Percentiles rank a stretch among this genome's conserved stretches.
These are phyloP conservation scores for Drosophila nasuta DNA, from an alignment of 1,140 invertebrate species.

Conservation along the genomic window DNA sequence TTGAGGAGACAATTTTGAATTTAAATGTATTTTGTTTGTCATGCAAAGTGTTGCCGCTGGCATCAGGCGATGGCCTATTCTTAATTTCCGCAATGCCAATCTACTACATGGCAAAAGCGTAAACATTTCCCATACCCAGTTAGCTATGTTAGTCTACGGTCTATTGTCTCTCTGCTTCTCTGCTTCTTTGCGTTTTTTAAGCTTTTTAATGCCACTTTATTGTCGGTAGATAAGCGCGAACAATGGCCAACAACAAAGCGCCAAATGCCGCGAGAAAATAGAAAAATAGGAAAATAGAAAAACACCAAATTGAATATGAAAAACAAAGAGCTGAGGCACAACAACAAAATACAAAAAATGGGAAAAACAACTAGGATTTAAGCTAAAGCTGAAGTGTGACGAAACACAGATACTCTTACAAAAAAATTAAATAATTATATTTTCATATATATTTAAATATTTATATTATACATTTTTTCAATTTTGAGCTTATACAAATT, in stretches of 20 bases:
- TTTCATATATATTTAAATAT: too few species aligned
- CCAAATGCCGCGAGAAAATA: constrained; percentile 42
- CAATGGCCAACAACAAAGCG: constrained; percentile 54
- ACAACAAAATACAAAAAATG: constrained; percentile 18
- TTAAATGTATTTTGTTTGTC: constrained; percentile 67
- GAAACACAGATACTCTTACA: constrained; percentile 3
- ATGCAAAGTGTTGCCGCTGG: constrained; percentile 68
- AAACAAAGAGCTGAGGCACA: constrained; percentile 12
- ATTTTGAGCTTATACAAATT: too few species aligned
- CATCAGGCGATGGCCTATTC: constrained; percentile 47
- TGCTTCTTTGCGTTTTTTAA: constrained; percentile 17
- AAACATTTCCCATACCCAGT: not conserved
- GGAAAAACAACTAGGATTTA: not conserved
- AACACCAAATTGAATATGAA: constrained; percentile 29
- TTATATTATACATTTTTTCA: too few species aligned
- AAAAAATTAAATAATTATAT: too few species aligned
- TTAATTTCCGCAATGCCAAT: constrained; percentile 65
- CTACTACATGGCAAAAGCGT: not conserved
- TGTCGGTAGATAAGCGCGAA: constrained; percentile 66
- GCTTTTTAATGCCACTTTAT: constrained; percentile 76
- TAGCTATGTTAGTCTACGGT: not conserved
- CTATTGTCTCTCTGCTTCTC: constrained; percentile 46
- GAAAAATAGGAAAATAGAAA: constrained; percentile 27
- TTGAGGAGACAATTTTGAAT: constrained; percentile 57
- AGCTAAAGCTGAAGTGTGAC: constrained; percentile 28